Conservation (phyloP, 2,888 invertebrate species). For the Eupithecia dodoneata region DNA sequence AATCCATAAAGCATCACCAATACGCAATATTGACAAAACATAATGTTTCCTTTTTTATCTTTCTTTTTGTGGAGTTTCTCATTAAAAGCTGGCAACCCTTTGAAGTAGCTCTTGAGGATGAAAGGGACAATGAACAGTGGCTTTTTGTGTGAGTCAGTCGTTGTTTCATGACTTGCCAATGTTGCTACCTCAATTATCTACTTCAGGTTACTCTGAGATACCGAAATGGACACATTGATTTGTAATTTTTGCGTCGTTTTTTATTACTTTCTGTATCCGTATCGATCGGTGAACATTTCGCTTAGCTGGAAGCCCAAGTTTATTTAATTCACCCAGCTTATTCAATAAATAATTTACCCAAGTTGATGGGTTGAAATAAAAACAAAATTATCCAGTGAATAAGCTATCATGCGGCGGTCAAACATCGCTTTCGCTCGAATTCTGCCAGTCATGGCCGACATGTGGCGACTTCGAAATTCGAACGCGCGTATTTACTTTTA, state of each 20-base stretch:
- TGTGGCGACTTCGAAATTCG: constrained; percentile 74
- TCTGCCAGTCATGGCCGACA: constrained; percentile 78
- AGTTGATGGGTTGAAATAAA: constrained; percentile 32
- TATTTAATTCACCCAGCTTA: constrained; percentile 13
- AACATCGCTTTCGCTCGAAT: constrained; percentile 39
- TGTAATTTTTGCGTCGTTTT: constrained; percentile 7
- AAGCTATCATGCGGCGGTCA: constrained; percentile 43
- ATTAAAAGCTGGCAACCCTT: constrained; percentile 72
- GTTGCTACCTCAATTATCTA: constrained; percentile 33
- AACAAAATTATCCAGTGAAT: constrained; percentile 43
- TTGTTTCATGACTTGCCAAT: constrained; percentile 44
- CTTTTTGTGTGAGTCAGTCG: constrained; percentile 35
- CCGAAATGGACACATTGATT: constrained; percentile 14
- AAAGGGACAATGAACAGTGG: constrained; percentile 40
- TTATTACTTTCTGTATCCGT: constrained; percentile 2
- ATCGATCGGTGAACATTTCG: not conserved
- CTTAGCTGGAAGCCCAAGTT: constrained; percentile 11
- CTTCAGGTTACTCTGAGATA: constrained; percentile 24
- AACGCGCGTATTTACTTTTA: constrained; percentile 69
- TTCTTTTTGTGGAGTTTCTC: constrained; percentile 56
- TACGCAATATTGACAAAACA: constrained; percentile 40
- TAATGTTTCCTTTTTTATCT: constrained; percentile 29
- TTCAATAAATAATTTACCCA: constrained; percentile 27
- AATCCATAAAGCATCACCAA: constrained; percentile 39
- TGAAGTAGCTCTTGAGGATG: constrained; percentile 41